A percentile compares a stretch with the other conserved stretches of the same genome.
These are phyloP conservation scores for Turnix velox DNA, from an alignment of 2,113 vertebrate species.

Conservation along the genomic window DNA sequence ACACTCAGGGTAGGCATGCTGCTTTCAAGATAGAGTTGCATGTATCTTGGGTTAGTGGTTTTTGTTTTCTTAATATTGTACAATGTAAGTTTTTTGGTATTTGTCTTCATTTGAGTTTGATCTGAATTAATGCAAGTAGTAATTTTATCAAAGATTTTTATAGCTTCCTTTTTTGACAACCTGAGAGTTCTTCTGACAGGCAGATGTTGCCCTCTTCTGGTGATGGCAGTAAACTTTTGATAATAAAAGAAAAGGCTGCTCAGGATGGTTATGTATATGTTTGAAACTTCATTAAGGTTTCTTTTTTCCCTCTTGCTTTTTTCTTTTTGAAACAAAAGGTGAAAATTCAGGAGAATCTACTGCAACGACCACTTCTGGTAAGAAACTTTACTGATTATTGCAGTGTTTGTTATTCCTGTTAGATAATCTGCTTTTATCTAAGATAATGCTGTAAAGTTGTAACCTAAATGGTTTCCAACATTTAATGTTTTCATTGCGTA, in stretches of 20 bases:
- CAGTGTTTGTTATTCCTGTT: neutral
- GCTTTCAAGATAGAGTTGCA: neutral
- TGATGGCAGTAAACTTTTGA: neutral
- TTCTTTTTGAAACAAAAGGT: neutral
- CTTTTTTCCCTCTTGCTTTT: neutral
- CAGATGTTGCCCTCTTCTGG: constrained; percentile 45
- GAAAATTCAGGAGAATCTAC: neutral
- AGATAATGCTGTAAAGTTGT: neutral
- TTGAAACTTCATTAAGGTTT: neutral
- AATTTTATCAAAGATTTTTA: neutral
- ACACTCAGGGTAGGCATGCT: neutral
- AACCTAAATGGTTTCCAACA: neutral
- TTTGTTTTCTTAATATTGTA: neutral
- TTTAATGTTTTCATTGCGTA: neutral
- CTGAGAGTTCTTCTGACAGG: neutral
- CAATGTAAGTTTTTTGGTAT: neutral
- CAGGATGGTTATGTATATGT: neutral
- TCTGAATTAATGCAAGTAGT: neutral
- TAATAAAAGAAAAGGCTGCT: neutral
- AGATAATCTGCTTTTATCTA: neutral
- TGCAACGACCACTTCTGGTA: constrained; percentile 30
- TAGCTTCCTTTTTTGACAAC: neutral
- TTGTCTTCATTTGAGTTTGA: neutral
- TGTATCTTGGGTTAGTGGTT: neutral
- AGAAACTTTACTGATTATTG: neutral